Conservation (phyloP, 2,888 invertebrate genomes). For the Lepidocyrtoides sp. region DNA sequence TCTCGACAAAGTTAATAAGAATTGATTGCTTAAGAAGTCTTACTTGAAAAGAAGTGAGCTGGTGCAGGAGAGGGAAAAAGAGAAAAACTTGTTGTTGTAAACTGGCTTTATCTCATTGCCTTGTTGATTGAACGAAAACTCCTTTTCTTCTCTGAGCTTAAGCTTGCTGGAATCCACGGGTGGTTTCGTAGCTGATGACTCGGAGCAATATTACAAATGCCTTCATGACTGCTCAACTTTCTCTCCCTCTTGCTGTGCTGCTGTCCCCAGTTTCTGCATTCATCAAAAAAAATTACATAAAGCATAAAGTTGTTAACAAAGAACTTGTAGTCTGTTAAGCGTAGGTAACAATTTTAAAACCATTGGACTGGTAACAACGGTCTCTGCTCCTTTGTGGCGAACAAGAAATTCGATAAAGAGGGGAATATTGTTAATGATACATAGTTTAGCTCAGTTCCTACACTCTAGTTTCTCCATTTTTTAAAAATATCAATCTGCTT, state of each 20-base stretch:
- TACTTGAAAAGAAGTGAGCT: conserved; percentile 1
- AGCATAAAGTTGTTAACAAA: no score
- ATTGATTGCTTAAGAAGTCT: conserved; percentile 66
- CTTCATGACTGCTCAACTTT: conserved; percentile 17
- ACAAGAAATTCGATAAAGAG: no score
- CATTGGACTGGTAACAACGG: no score
- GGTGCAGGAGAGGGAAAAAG: background rate
- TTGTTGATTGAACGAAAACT: conserved; percentile 65
- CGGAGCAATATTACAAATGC: conserved; percentile 58
- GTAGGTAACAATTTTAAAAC: no score
- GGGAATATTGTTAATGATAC: no score
- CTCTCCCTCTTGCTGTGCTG: background rate
- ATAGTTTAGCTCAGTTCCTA: no score
- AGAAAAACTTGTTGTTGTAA: conserved; percentile 55
- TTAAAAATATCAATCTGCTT: no score
- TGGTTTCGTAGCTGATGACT: conserved; percentile 70
- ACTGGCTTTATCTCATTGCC: conserved; percentile 13
- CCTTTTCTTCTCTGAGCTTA: conserved; percentile 35
- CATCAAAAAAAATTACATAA: background rate
- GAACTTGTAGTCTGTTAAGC: no score
- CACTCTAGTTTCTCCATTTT: no score
- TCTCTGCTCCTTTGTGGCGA: no score
- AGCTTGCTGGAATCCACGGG: conserved; percentile 59
- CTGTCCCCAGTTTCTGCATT: no score
- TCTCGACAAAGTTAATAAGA: conserved; percentile 66